Evolutionary conservation across 2,888 invertebrate species (phyloP).

Genomic region (Pollenia griseotomentosa): DNA sequence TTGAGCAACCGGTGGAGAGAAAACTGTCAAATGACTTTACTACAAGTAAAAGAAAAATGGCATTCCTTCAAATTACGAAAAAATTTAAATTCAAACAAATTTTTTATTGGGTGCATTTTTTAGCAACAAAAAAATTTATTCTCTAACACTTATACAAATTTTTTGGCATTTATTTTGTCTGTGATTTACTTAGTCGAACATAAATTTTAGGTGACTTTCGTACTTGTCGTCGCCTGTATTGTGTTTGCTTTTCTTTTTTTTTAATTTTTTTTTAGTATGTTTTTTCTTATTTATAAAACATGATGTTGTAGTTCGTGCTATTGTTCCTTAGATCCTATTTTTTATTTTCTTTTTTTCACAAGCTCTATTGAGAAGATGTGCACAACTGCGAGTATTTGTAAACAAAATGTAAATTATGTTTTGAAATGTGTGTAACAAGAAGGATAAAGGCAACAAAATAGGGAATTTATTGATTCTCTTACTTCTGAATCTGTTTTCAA

Average conservation of each 20-base stretch:
- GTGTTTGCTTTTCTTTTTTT: background rate
- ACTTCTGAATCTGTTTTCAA: background rate
- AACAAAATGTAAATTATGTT: slow-evolving; percentile 51
- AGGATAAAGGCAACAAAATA: slow-evolving; percentile 1
- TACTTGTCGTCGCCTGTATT: slow-evolving; percentile 26
- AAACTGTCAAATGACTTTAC: too few species aligned
- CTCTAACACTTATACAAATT: background rate
- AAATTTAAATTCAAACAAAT: too few species aligned
- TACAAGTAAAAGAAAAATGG: too few species aligned
- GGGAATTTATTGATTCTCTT: slow-evolving; percentile 45
- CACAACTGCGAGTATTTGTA: slow-evolving; percentile 13
- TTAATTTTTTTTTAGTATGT: background rate
- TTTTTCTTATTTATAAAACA: slow-evolving; percentile 18
- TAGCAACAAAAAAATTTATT: too few species aligned
- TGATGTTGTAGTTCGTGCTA: slow-evolving; percentile 16
- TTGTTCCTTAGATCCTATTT: background rate
- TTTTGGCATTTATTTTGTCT: slow-evolving; percentile 57
- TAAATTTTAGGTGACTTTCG: slow-evolving; percentile 49
- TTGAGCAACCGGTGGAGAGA: too few species aligned
- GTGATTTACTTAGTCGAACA: slow-evolving; percentile 62
- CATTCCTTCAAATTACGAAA: too few species aligned
- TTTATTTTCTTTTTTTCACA: background rate
- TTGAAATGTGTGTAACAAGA: slow-evolving; percentile 32
- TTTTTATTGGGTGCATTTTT: background rate
- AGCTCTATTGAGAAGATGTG: slow-evolving; percentile 20